phyloP scores from a whole-genome alignment of 2,888 invertebrate genomes.

The Netelia melanura region DNA sequence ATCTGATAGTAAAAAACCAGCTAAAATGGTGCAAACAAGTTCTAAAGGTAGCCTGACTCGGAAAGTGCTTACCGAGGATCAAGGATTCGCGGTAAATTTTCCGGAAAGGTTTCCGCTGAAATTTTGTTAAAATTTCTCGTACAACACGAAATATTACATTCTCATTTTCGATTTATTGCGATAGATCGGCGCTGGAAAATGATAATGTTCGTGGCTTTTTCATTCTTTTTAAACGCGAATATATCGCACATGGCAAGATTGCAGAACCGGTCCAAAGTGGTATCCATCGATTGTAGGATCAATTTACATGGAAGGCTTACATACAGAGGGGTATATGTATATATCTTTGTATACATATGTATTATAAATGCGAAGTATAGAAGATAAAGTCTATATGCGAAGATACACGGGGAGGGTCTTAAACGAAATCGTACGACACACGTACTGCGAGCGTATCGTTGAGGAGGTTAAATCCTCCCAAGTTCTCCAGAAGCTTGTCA shows the following conservation, averaged over 20 bases:
- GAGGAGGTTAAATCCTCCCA: conserved; percentile 18
- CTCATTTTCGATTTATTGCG: too few relatives aligned
- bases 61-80: not conserved
- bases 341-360: not conserved
- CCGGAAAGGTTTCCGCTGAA: too few relatives aligned
- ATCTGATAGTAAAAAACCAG: too few relatives aligned
- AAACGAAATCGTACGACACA: conserved; percentile 6
- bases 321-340: not conserved
- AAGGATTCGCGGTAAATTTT: too few relatives aligned
- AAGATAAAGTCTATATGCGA: not conserved
- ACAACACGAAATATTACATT: too few relatives aligned
- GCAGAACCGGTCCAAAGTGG: conserved; percentile 18
- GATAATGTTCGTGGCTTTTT: too few relatives aligned
- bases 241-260: not conserved
- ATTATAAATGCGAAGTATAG: not conserved
- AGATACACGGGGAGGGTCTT: not conserved
- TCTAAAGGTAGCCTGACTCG: not conserved
- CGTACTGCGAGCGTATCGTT: conserved; percentile 36
- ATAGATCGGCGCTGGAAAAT: too few relatives aligned
- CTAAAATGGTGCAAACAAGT: not conserved
- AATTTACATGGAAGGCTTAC: conserved; percentile 34
- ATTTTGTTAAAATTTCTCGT: too few relatives aligned
- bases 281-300: conserved; percentile 36
- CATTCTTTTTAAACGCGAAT: too few relatives aligned
- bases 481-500: conserved; percentile 27